Evolutionary conservation across 2,888 invertebrate genomes (phyloP), one percentile per base, ranked within the genome.

Genomic region (Mimachlamys varia): DNA sequence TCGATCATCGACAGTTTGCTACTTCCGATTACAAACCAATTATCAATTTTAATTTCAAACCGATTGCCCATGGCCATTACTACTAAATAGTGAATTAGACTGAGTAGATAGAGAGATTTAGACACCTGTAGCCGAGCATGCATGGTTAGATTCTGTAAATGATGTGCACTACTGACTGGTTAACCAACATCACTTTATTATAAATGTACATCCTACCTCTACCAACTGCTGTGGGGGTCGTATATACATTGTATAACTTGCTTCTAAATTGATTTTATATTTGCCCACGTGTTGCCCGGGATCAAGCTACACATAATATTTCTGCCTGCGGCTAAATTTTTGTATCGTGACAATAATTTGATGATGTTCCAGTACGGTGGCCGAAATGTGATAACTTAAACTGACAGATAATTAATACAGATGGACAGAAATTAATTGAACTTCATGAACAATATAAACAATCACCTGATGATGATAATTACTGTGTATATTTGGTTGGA

Each of bases 201-300:
- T n/a, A n/a, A n/a, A n/a, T 33, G 13, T 76, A 76, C 22, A 76
- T 76, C 76, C 27, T 76, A 22, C 33, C 27, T 33, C 76, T 76
- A 2, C 76, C 27, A 12, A 27, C 76, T 76, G 33, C 13, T 27
- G 33, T 27, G 76, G 76, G 76, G 53, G 5, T 53, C 2, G 19
- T 19, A 17, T 53, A 53, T 44, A 44, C 44, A 44, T 44, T 44
- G 44, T 44, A 7, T 44, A 44, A 33, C 33, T 76, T 76, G 7
- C 13, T 76, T 33, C 33, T 76, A 33, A 76, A 76, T 76, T 76
- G 76, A 76, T 76, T 76, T 76, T 76, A 76, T 76, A 33, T 76
- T 22, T 76, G 27, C 7, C 27, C 76, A 76, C 13, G 27, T 76
- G 76, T 62, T 62, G n/a, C 62, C 3, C 62, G n/a, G 2, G n/a